A percentile compares a stretch with the other conserved stretches of the same genome.
These are phyloP conservation scores for Ptychoptera contaminata DNA, from an alignment of 2,888 invertebrate species.

Conservation along the genomic window DNA sequence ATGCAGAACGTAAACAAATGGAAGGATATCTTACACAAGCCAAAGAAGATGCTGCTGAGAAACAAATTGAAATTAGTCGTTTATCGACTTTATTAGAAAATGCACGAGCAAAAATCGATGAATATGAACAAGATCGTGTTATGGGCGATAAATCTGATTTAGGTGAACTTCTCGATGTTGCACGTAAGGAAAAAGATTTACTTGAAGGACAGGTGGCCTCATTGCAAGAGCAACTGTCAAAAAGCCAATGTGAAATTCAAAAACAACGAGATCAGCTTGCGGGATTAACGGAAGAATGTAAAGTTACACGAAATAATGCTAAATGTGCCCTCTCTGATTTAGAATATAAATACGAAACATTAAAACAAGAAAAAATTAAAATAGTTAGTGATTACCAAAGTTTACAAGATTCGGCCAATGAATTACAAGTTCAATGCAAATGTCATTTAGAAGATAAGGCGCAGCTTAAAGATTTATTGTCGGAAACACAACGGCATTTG, in stretches of 20 bases:
- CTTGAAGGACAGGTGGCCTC: slow-evolving; percentile 50
- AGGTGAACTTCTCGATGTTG: slow-evolving; percentile 49
- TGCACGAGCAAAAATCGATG: slow-evolving; percentile 66
- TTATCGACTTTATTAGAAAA: slow-evolving; percentile 65
- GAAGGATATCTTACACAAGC: slow-evolving; percentile 57
- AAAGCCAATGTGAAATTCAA: slow-evolving; percentile 50
- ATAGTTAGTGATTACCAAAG: slow-evolving; percentile 55
- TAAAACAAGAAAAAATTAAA: slow-evolving; percentile 56
- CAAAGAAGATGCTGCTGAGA: slow-evolving; percentile 56
- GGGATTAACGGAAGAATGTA: slow-evolving; percentile 51
- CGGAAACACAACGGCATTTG: slow-evolving; percentile 66
- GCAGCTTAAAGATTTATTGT: slow-evolving; percentile 28
- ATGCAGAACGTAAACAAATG: slow-evolving; percentile 54
- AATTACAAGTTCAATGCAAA: slow-evolving; percentile 38
- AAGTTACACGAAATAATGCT: slow-evolving; percentile 71
- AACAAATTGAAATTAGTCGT: slow-evolving; percentile 65
- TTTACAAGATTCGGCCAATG: slow-evolving; percentile 56
- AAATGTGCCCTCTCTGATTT: slow-evolving; percentile 70
- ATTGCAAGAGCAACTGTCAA: slow-evolving; percentile 51
- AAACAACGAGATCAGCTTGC: slow-evolving; percentile 50
- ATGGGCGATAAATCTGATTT: slow-evolving; percentile 54
- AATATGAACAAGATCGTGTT: slow-evolving; percentile 50
- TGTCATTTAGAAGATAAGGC: slow-evolving; percentile 30
- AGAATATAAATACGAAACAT: slow-evolving; percentile 61
- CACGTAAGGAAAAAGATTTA: slow-evolving; percentile 55